phyloP scores from a whole-genome alignment of 2,888 invertebrate species.

The Zootermopsis nevadensis region DNA sequence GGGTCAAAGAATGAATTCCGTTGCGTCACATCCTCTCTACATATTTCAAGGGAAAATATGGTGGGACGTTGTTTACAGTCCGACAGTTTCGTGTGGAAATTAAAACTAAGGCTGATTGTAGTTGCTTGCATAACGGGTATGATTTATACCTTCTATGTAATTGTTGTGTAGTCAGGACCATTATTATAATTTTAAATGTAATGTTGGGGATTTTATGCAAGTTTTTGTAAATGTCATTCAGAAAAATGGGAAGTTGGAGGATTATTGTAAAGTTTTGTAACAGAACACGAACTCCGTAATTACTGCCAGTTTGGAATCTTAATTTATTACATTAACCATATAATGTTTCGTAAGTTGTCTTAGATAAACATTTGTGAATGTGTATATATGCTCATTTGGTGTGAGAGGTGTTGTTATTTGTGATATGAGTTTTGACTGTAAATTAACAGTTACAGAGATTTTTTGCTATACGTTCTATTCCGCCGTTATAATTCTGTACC shows the following conservation, averaged over 20 bases:
- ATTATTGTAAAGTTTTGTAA: too few species aligned
- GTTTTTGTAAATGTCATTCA: background rate
- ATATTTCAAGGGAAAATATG: constrained; percentile 45
- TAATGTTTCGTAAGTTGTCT: too few species aligned
- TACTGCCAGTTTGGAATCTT: too few species aligned
- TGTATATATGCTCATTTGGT: too few species aligned
- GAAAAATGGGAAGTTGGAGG: background rate
- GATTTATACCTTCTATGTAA: background rate
- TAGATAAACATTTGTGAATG: too few species aligned
- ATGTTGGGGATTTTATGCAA: background rate
- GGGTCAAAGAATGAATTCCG: background rate
- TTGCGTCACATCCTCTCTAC: constrained; percentile 29
- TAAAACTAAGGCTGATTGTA: constrained; percentile 38
- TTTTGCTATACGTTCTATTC: too few species aligned
- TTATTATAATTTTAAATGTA: background rate
- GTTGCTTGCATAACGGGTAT: constrained; percentile 42
- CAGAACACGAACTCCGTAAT: too few species aligned
- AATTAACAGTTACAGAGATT: too few species aligned
- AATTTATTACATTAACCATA: too few species aligned
- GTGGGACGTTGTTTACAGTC: constrained; percentile 45
- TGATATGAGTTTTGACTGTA: too few species aligned
- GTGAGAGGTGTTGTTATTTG: too few species aligned
- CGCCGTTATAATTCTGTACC: too few species aligned
- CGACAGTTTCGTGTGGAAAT: constrained; percentile 33
- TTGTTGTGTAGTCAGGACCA: background rate